Evolutionary conservation across 2,113 vertebrate genomes (phyloP).

Genomic region (Hippoglossus stenolepis): DNA sequence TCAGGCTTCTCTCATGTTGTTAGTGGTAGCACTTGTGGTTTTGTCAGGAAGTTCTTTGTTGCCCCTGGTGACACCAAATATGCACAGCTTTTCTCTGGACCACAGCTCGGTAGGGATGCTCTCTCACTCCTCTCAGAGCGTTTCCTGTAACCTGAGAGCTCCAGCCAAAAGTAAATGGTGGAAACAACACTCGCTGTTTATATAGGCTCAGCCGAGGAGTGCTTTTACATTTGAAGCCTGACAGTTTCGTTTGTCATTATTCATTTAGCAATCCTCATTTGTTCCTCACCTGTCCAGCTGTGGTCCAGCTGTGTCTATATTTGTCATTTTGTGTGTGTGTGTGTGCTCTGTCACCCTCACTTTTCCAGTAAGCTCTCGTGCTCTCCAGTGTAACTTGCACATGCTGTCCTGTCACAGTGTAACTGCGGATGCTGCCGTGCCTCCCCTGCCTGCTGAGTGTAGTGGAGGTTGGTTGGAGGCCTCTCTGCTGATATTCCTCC

Average conservation of each 20-base stretch:
- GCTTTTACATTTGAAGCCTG: constrained; percentile 14
- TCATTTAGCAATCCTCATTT: not conserved
- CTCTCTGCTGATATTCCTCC: constrained; percentile 75
- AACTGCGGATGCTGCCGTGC: constrained; percentile 50
- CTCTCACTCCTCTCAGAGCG: constrained; percentile 41
- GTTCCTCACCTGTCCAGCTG: not conserved
- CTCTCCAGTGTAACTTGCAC: constrained; percentile 22
- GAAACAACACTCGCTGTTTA: constrained; percentile 41
- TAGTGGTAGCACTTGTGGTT: constrained; percentile 58
- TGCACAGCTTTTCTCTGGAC: constrained; percentile 58
- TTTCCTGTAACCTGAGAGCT: constrained; percentile 77
- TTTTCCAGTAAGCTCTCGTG: constrained; percentile 4
- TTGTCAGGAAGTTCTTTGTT: constrained; percentile 60
- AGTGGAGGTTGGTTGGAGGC: constrained; percentile 66
- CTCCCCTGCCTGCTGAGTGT: constrained; percentile 29
- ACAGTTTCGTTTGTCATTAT: constrained; percentile 1
- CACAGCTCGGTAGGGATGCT: constrained; percentile 58
- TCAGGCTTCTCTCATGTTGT: constrained; percentile 46
- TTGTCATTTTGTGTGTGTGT: not conserved
- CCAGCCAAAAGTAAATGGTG: constrained; percentile 48
- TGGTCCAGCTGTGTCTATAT: not conserved
- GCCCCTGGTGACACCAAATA: constrained; percentile 64
- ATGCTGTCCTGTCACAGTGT: constrained; percentile 13
- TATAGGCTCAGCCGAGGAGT: constrained; percentile 4
- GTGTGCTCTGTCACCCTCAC: not conserved